Evolutionary conservation across 2,113 vertebrate species (phyloP), one percentile per base, ranked within the genome.

Genomic region (Taurulus bubalis): DNA sequence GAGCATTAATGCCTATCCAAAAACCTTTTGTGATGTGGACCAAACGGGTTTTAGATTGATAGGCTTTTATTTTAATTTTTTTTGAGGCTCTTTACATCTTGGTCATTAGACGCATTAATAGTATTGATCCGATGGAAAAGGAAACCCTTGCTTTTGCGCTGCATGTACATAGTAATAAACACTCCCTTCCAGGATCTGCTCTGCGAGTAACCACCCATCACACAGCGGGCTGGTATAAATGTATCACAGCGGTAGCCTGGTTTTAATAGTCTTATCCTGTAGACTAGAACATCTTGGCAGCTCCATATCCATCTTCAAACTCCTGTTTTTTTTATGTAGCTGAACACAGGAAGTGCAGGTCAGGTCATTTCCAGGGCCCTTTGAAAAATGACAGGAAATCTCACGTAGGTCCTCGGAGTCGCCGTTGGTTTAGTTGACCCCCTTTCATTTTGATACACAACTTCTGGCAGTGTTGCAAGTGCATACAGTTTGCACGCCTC

Each of bases 11-110:
- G 51, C 63, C 70, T 77, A 84, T 85, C 59, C 74, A 75, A 84
- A 79, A 87, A 83, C 80, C 74, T 84, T 73, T 67, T 71, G 26
- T 69, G 30, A 90, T 49, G 84, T 85, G 92, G 92, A 94, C 93
- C 92, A 94, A 93, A 91, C 24, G 1, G 80, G 64, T 87, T 91
- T 83, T 56, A 62, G 68, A 89, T 68, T 51, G 51, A 56, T 67
- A 16, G 65, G 69, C 65, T 6, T 53, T 63, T 73, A 70, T 69
- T 24, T 70, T 6, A 47, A 59, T 67, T 69, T 63, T 15, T 69
- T 66, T 34, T 28, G 49, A 79, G 58, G 60, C 18, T 67, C 56
- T 55, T 38, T 36, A 63, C 55, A 73, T 71, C 55, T 74, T 67
- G 45, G 45, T 30, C 64, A 56, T 49, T 60, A 32, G 71, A 79